Conservation (phyloP, 2,113 vertebrate species). For the Lagenorhynchus albirostris region DNA sequence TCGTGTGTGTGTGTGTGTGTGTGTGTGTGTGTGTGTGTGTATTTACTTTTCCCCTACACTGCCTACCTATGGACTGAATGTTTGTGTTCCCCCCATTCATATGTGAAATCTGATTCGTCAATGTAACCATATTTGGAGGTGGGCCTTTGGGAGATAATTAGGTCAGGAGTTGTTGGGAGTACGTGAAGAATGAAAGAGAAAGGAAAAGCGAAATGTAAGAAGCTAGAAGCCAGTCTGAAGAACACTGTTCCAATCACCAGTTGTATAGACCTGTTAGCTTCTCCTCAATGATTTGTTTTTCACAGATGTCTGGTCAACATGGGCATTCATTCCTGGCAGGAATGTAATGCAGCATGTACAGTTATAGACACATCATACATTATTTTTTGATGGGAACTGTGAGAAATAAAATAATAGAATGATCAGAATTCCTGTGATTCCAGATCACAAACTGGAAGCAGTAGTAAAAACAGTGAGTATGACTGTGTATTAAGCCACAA, state of each 20-base stretch:
- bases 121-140: not conserved
- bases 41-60: not conserved
- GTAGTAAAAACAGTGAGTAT: not conserved
- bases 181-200: not conserved
- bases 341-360: not conserved
- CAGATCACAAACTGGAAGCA: not conserved
- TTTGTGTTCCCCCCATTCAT: not conserved
- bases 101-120: not conserved
- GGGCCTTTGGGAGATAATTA: not conserved
- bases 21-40: not conserved
- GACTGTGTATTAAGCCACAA: not conserved
- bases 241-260: not conserved
- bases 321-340: not conserved
- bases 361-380: not conserved
- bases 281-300: not conserved
- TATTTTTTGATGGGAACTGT: not conserved
- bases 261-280: not conserved
- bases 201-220: not conserved
- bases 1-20: not conserved
- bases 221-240: not conserved
- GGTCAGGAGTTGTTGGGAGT: not conserved
- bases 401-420: not conserved
- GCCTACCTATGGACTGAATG: not conserved
- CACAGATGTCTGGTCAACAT: not conserved
- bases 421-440: not conserved